These are phyloP conservation scores for Muscina levida DNA, from an alignment of 2,888 invertebrate species.

Conservation along the genomic window DNA sequence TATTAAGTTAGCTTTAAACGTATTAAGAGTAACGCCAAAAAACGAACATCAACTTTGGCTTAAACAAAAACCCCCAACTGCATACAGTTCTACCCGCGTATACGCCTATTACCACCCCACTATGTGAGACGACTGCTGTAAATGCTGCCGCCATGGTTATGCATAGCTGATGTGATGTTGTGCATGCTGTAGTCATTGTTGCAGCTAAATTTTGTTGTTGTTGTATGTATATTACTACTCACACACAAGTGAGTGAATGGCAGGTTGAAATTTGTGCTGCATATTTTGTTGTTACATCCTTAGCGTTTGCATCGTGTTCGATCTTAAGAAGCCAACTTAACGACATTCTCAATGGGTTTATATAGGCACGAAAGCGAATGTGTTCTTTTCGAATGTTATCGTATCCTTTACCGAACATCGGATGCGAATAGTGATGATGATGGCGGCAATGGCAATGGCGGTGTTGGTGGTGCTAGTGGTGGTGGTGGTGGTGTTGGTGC, in stretches of 20 bases:
- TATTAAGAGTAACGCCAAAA: constrained; percentile 68
- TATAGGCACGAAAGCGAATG: constrained; percentile 76
- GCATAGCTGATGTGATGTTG: constrained; percentile 38
- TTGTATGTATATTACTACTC: too few species aligned
- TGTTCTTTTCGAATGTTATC: constrained; percentile 50
- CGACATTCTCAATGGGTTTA: constrained; percentile 61
- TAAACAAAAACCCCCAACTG: constrained; percentile 7
- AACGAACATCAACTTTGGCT: constrained; percentile 24
- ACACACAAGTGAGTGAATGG: constrained; percentile 43
- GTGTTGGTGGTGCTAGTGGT: constrained; percentile 11
- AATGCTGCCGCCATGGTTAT: constrained; percentile 29
- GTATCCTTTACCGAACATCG: constrained; percentile 44
- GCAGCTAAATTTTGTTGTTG: too few species aligned
- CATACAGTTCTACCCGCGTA: constrained; percentile 65
- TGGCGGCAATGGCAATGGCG: too few species aligned
- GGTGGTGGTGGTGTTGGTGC: constrained; percentile 16
- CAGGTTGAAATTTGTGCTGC: constrained; percentile 59
- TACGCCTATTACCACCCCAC: constrained; percentile 73
- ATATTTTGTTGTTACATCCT: constrained; percentile 7
- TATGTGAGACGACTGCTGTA: constrained; percentile 60
- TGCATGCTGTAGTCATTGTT: constrained; percentile 48
- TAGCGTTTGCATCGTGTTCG: constrained; percentile 38
- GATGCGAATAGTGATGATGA: background rate
- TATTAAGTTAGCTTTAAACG: constrained; percentile 60
- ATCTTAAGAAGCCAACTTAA: constrained; percentile 46